These are phyloP conservation scores for Heliconius hortense DNA, from an alignment of 2,888 invertebrate species.

Conservation along the genomic window DNA sequence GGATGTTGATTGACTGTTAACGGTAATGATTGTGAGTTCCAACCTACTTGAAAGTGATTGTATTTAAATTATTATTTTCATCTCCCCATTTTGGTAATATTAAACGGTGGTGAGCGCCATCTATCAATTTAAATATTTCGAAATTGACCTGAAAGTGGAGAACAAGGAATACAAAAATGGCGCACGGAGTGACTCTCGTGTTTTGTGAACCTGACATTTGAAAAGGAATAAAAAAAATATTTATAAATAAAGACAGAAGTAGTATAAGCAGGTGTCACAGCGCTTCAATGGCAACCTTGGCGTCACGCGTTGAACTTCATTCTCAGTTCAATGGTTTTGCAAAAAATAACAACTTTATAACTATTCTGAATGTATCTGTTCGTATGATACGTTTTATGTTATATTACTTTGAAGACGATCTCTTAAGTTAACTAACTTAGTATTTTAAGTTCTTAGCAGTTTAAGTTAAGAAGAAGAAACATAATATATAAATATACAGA, in stretches of 20 bases:
- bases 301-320: slow-evolving; percentile 6
- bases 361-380: not conserved
- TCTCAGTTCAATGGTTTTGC: slow-evolving; percentile 8
- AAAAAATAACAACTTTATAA: not conserved
- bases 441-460: too few relatives aligned
- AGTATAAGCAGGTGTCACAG: not conserved
- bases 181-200: not conserved
- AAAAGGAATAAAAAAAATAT: not conserved
- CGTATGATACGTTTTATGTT: too few relatives aligned
- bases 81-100: not conserved
- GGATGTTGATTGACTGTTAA: too few relatives aligned
- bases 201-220: too few relatives aligned
- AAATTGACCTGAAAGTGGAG: not conserved
- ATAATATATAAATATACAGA: too few relatives aligned
- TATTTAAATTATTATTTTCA: not conserved
- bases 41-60: too few relatives aligned
- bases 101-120: not conserved
- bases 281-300: slow-evolving; percentile 15
- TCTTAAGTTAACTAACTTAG: too few relatives aligned
- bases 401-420: too few relatives aligned
- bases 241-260: not conserved
- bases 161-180: not conserved
- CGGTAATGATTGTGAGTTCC: too few relatives aligned
- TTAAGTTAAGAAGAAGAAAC: too few relatives aligned
- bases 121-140: not conserved